Evolutionary conservation across 2,797 vertebrate species (phyloP), one percentile per base, ranked within the genome.

Genomic region (Etheostoma perlongum): DNA sequence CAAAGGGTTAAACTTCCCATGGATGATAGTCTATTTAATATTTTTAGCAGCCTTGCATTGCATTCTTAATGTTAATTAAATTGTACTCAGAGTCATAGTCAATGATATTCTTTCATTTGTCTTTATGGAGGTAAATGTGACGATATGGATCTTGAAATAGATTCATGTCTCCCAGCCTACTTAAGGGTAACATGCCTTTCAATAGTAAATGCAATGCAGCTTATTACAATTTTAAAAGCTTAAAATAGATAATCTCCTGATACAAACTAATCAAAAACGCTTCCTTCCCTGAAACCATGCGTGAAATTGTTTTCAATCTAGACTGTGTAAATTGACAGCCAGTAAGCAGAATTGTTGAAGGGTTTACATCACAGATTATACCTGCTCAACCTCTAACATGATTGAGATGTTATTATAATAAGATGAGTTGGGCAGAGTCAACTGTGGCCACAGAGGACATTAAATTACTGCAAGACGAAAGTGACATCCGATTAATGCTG

Each of bases 241-340:
- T 55, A 58, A n/a, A 2, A 0, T 13, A 30, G 4, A 76, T 72
- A 61, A 74, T 49, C 51, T 18, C 48, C 21, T 36, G 40, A 76
- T 71, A 87, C 73, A 88, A 86, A 85, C 65, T 65, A 48, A 76
- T 76, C 62, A 72, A 66, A 88, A 40, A 85, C 86, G 61, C 85
- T 69, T 53, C 21, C 21, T 70, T 83, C 82, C 59, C 69, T 64
- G 72, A 78, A 85, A 86, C 55, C 79, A 78, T 81, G 82, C 81
- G 80, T 87, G 68, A 89, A 91, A 88, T 86, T 81, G 76, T 87
- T 89, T 88, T 82, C 70, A 81, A 60, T 78, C 82, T 30, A 33
- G 27, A 42, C 49, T 42, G 36, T 65, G 55, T 49, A 81, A 75
- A 81, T 30, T 74, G 76, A 61, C 30, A 54, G 74, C 47, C 61